phyloP scores from a whole-genome alignment of 2,888 invertebrate genomes.

The Eupithecia dodoneata region DNA sequence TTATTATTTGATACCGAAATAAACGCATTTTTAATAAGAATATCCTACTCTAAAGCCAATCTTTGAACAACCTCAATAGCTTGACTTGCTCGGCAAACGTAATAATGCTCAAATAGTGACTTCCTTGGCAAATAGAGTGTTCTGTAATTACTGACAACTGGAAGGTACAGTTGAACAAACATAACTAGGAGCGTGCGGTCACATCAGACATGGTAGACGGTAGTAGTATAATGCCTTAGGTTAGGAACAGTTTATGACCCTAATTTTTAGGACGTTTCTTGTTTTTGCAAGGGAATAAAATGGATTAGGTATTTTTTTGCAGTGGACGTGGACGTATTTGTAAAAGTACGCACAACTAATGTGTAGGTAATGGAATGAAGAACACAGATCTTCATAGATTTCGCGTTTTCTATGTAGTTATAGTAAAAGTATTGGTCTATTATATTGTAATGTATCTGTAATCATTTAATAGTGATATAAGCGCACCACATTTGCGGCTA shows the following conservation, averaged over 20 bases:
- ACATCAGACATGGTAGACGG: slow-evolving; percentile 46
- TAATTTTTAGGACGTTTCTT: not conserved
- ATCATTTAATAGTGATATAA: not conserved
- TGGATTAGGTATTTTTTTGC: not conserved
- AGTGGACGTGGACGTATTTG: not conserved
- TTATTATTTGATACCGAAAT: not conserved
- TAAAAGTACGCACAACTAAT: not conserved
- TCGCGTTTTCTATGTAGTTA: not conserved
- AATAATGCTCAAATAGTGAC: slow-evolving; percentile 48
- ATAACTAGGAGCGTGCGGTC: slow-evolving; percentile 62
- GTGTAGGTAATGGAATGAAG: not conserved
- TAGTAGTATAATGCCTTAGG: slow-evolving; percentile 8
- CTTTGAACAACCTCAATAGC: slow-evolving; percentile 26
- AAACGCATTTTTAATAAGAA: not conserved
- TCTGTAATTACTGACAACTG: slow-evolving; percentile 65
- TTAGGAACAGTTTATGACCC: slow-evolving; percentile 8
- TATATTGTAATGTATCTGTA: not conserved
- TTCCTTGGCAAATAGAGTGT: slow-evolving; percentile 59
- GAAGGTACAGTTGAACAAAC: slow-evolving; percentile 60
- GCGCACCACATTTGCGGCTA: not conserved
- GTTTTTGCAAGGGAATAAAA: not conserved
- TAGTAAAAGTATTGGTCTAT: not conserved
- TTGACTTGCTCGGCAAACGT: slow-evolving; percentile 41
- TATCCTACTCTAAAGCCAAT: not conserved
- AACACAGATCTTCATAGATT: not conserved